Base-by-base conservation (phyloP, 2,888 invertebrate species). In the Hirtodrosophila confusa region DNA sequence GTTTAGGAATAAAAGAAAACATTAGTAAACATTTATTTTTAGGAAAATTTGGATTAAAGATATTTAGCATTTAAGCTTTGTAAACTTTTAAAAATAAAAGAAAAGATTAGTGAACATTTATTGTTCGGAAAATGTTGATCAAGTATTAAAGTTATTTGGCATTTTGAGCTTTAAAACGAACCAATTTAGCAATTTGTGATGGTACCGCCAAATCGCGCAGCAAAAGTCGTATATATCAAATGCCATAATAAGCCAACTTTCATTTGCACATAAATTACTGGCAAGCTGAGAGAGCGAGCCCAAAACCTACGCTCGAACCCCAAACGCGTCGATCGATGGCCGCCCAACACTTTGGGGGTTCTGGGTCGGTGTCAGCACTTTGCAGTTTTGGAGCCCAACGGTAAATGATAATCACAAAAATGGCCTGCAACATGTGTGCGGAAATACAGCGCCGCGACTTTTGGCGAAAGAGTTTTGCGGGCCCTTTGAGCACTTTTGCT, bases 391-490 rank as follows among this genome's bases (percentile, higher is more conserved):
- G 57, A 54, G 50, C 36, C 40, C 40, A 78, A 69, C 82, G 74
- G 78, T 74, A 87, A 87, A 83, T 83, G 87, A 83, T 87, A 83
- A 78, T 80, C 83, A 85, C 78, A 78, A 74, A 85, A 88, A 86
- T 79, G 75, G 72, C 75, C 75, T 56, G 84, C 88, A 84, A 88
- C 88, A 84, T 88, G 86, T 88, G 84, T 86, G 86, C 85, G 85
- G 78, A 82, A 86, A 86, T 84, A 78, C 87, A 47, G 67, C 68
- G 83, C 50, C 86, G 83, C 88, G 86, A 85, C 77, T 86, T 80
- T 79, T 61, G 69, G 75, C 69, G 82, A 78, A 82, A 84, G 82
- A 76, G 82, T 76, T 86, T 78, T 65, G 63, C 47, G 61, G 67
- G 68, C 50, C 75, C 72, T 64, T 80, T 61, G 61, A 71, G 80